Evolutionary conservation across 2,888 invertebrate genomes (phyloP).

Genomic region (Odontothrips loti): DNA sequence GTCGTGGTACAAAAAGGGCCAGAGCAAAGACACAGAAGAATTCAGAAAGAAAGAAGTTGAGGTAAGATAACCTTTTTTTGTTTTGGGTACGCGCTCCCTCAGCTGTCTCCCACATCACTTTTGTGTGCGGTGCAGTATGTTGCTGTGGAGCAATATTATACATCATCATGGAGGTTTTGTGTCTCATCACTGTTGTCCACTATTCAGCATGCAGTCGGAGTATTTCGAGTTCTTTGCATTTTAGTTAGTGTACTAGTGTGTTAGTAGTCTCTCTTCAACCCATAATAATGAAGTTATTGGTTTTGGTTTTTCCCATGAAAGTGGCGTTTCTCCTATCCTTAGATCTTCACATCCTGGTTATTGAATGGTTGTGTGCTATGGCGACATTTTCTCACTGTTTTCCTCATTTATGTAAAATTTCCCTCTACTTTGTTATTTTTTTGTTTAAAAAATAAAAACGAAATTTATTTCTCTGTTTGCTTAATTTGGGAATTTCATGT

Average conservation of each 20-base stretch:
- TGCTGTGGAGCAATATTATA: background rate
- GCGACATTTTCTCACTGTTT: background rate
- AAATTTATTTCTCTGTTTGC: background rate
- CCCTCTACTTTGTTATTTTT: too few species aligned
- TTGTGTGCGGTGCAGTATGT: background rate
- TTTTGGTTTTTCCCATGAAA: too few species aligned
- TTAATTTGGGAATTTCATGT: background rate
- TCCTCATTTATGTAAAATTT: too few species aligned
- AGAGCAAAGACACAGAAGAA: slow-evolving; percentile 27
- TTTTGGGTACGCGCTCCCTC: background rate
- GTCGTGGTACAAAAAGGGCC: slow-evolving; percentile 29
- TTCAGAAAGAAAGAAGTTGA: background rate
- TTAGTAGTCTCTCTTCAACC: too few species aligned
- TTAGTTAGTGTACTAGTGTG: background rate
- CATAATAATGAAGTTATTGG: too few species aligned
- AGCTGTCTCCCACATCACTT: slow-evolving; percentile 3
- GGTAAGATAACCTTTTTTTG: background rate
- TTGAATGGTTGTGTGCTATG: background rate
- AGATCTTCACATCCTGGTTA: too few species aligned
- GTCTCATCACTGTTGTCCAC: too few species aligned
- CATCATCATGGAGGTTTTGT: background rate
- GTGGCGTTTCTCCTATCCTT: too few species aligned
- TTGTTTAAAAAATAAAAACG: background rate
- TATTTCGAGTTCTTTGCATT: background rate
- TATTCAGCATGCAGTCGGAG: background rate